A percentile compares a stretch with the other conserved stretches of the same genome.
Evolutionary conservation across 2,888 invertebrate species (phyloP).

Genomic region (Pediacus dermestoides): DNA sequence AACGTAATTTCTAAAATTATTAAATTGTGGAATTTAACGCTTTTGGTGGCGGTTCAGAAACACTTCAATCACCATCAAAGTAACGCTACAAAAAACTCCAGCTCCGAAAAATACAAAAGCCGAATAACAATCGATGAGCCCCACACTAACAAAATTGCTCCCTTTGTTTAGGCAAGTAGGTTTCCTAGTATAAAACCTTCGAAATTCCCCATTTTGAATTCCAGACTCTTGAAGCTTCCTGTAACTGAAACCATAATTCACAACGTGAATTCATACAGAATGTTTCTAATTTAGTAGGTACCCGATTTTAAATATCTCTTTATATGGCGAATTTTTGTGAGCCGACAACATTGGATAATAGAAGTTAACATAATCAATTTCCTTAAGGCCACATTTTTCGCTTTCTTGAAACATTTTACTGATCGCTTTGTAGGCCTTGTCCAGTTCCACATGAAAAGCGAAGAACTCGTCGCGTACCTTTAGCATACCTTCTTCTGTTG

Average conservation of each 20-base stretch:
- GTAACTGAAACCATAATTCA: too few species aligned
- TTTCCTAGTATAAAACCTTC: conserved; percentile 56
- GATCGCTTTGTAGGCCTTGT: conserved; percentile 62
- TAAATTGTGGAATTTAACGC: conserved; percentile 1
- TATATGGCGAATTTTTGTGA: conserved; percentile 58
- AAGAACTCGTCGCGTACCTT: conserved; percentile 59
- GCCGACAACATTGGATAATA: conserved; percentile 61
- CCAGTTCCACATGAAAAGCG: conserved; percentile 64
- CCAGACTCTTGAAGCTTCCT: conserved; percentile 57
- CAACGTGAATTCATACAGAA: too few species aligned
- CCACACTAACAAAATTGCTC: conserved; percentile 60
- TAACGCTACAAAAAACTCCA: conserved; percentile 19
- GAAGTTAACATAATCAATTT: conserved; percentile 58
- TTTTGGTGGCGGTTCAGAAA: conserved; percentile 6
- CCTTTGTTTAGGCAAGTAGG: conserved; percentile 58
- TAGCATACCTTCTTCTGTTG: conserved; percentile 57
- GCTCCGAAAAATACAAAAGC: conserved; percentile 43
- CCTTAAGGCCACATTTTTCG: conserved; percentile 68
- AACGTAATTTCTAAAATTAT: conserved; percentile 2
- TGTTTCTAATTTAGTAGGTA: neutral
- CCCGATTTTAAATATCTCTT: conserved; percentile 34
- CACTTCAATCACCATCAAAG: conserved; percentile 17
- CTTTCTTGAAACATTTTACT: conserved; percentile 67
- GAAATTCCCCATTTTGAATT: conserved; percentile 55
- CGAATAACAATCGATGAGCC: conserved; percentile 57